phyloP scores from a whole-genome alignment of 2,888 invertebrate species.

The Cacoxenus indagator region DNA sequence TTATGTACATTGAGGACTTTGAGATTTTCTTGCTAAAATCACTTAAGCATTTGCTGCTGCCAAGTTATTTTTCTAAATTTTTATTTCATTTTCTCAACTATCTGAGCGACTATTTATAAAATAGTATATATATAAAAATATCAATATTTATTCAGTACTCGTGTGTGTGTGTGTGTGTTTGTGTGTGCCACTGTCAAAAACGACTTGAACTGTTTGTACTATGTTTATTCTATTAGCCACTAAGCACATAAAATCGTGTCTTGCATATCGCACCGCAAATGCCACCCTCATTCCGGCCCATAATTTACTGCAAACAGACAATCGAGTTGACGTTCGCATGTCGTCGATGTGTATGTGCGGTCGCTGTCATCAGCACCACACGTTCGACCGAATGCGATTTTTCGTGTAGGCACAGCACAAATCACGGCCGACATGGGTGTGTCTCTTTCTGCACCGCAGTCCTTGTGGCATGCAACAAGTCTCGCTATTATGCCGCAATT shows the following conservation, averaged over 20 bases:
- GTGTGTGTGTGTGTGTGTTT: too few species aligned
- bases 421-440: neutral
- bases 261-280: neutral
- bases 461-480: constrained; percentile 6
- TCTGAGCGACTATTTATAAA: too few species aligned
- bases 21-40: too few species aligned
- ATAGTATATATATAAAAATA: too few species aligned
- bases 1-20: too few species aligned
- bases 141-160: too few species aligned
- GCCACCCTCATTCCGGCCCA: neutral
- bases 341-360: neutral
- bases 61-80: too few species aligned
- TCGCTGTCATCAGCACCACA: neutral
- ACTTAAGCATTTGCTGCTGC: too few species aligned
- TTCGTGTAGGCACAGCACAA: constrained; percentile 12
- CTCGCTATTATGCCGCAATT: constrained; percentile 15
- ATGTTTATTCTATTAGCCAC: neutral
- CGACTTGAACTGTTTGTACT: neutral
- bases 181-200: too few species aligned
- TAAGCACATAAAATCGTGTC: neutral
- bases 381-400: constrained; percentile 8
- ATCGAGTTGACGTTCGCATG: constrained; percentile 2
- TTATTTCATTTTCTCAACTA: too few species aligned
- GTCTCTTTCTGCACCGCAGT: neutral
- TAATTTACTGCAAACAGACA: constrained; percentile 7